Base-by-base conservation (phyloP, 2,113 vertebrate genomes). In the Toxotes jaculatrix region DNA sequence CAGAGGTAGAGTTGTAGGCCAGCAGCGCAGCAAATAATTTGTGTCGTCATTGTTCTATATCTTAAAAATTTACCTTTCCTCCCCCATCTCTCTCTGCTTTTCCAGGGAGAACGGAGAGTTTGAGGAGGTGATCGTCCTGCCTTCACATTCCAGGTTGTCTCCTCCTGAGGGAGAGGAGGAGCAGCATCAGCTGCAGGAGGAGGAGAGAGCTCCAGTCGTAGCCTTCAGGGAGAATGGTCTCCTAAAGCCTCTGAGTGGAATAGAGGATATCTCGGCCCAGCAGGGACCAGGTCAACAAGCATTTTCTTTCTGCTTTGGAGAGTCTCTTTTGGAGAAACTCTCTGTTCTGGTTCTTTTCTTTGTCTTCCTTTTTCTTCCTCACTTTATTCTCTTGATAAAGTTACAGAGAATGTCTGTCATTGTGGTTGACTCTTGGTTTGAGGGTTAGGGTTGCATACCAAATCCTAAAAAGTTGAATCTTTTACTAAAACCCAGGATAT, bases 171-270 rank as follows among this genome's bases (percentile, higher is more conserved):
- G 90, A 40, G 87, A 92, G 34, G 96, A 96, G 4, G 83, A 94
- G 71, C 95, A 92, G 76, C 91, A 91, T 36, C 53, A 84, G 57
- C 53, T 53, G 57, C 62, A 61, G 38, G 43, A 77, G 74, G 94
- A 94, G 62, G 94, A 85, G 79, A 92, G 92, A 74, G 94, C 95
- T 91, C 95, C 96, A 88, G 89, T 97, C 73, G 86, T 98, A 87
- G 97, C 97, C 91, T 99, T 99, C 93, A 95, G 93, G 86, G 97
- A 98, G 79, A 97, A 98, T 70, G 96, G 96, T 55, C 95, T 96
- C 68, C 91, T 95, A n/a, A 95, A 95, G 79, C 87, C 96, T 47
- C 92, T 96, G 86, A 95, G 95, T 90, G 96, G 96, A 87, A 90
- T 95, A 87, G 97, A 99, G 6, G 96, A 95, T 67, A 93, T 97